These are phyloP conservation scores for Raja brachyura DNA, from an alignment of 2,113 vertebrate species.

Conservation along the genomic window DNA sequence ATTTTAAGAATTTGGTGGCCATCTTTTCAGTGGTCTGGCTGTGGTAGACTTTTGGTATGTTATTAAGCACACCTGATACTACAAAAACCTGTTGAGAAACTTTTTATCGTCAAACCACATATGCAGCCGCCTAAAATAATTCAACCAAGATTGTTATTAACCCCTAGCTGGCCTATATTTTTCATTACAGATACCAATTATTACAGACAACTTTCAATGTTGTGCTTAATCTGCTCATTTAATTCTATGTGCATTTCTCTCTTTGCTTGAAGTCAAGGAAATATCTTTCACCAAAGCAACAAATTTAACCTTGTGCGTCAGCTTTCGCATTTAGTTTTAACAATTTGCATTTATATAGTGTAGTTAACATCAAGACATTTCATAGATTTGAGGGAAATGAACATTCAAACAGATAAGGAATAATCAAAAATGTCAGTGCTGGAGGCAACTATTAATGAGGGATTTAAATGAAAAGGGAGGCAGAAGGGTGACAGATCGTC, in stretches of 20 bases:
- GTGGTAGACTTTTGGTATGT: too few species aligned
- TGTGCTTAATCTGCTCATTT: background rate
- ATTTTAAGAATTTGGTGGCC: too few species aligned
- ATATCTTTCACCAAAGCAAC: too few species aligned
- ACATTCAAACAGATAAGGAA: background rate
- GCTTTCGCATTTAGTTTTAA: background rate
- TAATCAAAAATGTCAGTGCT: background rate
- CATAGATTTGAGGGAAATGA: background rate
- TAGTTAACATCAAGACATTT: background rate
- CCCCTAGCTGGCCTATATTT: background rate
- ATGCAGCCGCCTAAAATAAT: background rate
- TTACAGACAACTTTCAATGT: background rate
- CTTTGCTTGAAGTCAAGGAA: background rate
- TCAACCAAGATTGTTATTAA: background rate
- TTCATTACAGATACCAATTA: too few species aligned
- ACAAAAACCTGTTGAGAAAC: too few species aligned
- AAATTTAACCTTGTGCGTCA: background rate
- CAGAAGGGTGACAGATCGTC: background rate
- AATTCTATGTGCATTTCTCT: background rate
- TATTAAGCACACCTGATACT: too few species aligned
- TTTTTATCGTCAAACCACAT: too few species aligned
- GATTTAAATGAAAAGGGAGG: background rate
- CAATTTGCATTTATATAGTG: background rate
- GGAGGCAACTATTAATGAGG: background rate
- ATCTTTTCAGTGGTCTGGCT: too few species aligned